phyloP scores from a whole-genome alignment of 2,888 invertebrate genomes.

The Parasteatoda lunata region DNA sequence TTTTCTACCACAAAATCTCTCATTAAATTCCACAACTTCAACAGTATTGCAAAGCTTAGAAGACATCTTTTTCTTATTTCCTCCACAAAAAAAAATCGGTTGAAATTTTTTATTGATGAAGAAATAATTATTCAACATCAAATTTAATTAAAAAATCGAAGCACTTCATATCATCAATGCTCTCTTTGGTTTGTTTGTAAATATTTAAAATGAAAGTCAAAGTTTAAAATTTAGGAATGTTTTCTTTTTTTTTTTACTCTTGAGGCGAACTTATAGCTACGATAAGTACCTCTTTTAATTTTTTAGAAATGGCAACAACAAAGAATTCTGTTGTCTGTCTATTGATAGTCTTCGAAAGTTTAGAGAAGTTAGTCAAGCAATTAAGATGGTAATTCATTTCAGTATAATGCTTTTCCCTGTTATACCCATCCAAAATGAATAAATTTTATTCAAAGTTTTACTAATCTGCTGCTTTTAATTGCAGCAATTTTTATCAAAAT shows the following conservation, averaged over 20 bases:
- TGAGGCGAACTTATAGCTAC: no score
- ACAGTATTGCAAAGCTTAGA: not conserved
- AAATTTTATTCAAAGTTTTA: not conserved
- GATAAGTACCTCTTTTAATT: not conserved
- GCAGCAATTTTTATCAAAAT: constrained; percentile 71
- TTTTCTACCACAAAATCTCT: constrained; percentile 53
- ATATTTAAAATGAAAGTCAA: no score
- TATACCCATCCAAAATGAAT: not conserved
- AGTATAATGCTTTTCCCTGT: constrained; percentile 25
- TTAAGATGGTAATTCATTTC: constrained; percentile 24
- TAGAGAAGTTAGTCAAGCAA: constrained; percentile 5
- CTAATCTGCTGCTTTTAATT: not conserved
- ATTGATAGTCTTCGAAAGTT: constrained; percentile 35
- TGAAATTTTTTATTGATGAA: not conserved
- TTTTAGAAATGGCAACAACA: constrained; percentile 27
- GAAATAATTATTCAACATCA: not conserved
- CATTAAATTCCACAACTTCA: constrained; percentile 42
- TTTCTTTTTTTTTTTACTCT: no score
- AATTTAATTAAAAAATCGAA: not conserved
- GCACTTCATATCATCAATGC: not conserved
- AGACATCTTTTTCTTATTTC: constrained; percentile 4
- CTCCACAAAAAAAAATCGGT: not conserved
- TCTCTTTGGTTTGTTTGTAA: not conserved
- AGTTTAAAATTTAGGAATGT: no score
- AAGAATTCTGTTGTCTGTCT: constrained; percentile 45